A percentile compares a stretch with the other conserved stretches of the same genome.
Conservation (phyloP, 2,888 invertebrate genomes). For the Pammene aurita region DNA sequence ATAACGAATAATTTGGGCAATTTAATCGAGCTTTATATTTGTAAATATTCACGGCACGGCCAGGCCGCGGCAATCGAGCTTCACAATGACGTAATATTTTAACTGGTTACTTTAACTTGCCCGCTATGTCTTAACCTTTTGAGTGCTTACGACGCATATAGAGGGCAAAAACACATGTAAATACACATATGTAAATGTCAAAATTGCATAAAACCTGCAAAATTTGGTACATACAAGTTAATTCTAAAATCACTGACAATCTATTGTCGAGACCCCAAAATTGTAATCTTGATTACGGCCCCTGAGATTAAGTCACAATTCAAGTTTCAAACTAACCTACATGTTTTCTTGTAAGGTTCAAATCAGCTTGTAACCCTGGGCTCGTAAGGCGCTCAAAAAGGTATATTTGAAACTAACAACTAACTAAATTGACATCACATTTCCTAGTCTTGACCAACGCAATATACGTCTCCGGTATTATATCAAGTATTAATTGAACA, state of each 20-base stretch:
- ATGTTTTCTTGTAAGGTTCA: too few relatives aligned
- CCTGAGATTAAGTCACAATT: too few relatives aligned
- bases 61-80: conserved; percentile 19
- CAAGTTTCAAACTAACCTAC: too few relatives aligned
- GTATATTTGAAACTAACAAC: not conserved
- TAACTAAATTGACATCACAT: conserved; percentile 21
- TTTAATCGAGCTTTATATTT: conserved; percentile 41
- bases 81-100: conserved; percentile 10
- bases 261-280: too few relatives aligned
- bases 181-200: not conserved
- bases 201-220: too few relatives aligned
- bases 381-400: not conserved
- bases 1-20: conserved; percentile 37
- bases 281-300: too few relatives aligned
- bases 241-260: too few relatives aligned
- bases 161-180: not conserved
- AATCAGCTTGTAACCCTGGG: not conserved
- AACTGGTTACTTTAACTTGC: conserved; percentile 9
- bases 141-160: not conserved
- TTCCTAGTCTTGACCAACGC: conserved; percentile 16
- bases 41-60: conserved; percentile 32
- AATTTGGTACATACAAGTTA: too few relatives aligned
- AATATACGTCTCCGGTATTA: not conserved
- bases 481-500: conserved; percentile 3
- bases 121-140: not conserved